Evolutionary conservation across 1,140 invertebrate genomes (phyloP).

Genomic region (Papilio dardanus): DNA sequence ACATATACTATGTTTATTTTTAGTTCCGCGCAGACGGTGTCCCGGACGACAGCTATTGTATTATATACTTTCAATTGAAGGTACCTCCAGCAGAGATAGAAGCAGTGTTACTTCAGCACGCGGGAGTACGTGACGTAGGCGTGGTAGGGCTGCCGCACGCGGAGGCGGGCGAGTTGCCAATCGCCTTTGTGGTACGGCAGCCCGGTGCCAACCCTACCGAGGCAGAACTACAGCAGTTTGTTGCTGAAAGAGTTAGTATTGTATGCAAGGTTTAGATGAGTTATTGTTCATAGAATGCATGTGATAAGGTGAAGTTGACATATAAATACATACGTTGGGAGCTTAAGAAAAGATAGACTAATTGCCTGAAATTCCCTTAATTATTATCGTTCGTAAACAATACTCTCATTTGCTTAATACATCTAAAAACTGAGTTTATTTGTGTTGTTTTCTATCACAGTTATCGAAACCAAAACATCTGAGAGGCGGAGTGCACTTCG

Average conservation of each 20-base stretch:
- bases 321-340: no score
- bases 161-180: slow-evolving; percentile 80
- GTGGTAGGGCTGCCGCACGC: slow-evolving; percentile 86
- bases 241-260: slow-evolving; percentile 60
- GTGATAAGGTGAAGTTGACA: no score
- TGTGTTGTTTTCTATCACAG: background rate
- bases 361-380: no score
- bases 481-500: slow-evolving; percentile 83
- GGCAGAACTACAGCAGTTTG: slow-evolving; percentile 78
- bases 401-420: background rate
- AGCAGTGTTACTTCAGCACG: slow-evolving; percentile 84
- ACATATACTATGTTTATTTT: no score
- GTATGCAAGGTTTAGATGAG: background rate
- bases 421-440: background rate
- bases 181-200: slow-evolving; percentile 39
- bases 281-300: no score
- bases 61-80: slow-evolving; percentile 32
- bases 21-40: no score
- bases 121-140: slow-evolving; percentile 84
- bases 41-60: no score
- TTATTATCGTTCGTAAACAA: background rate
- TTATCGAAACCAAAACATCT: background rate
- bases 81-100: slow-evolving; percentile 83
- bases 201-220: slow-evolving; percentile 38
- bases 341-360: no score